Base-by-base conservation (phyloP, 2,888 invertebrate genomes). In the Platypus cylindrus region DNA sequence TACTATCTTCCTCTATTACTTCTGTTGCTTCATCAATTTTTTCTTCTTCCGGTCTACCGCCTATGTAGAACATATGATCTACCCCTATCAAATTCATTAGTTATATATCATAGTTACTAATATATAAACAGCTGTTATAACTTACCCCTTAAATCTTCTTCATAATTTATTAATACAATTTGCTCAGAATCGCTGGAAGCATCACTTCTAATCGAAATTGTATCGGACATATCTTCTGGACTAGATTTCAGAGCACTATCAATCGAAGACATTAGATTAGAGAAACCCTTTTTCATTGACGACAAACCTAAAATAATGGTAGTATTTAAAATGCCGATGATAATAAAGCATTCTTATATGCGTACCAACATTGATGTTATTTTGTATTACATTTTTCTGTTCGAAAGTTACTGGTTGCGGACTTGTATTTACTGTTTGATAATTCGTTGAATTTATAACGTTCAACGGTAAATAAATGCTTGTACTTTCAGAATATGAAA, bases 111-210 rank as follows among this genome's bases (percentile, higher is more conserved):
- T 17, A 29, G 17, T 25, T 13, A 3, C 20, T 7, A 11, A 15
- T 9, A 15, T 30, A 30, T 15, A 5, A 4, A 15, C 5, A 30
- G n/a, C 4, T 16, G n/a, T 30, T 9, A 7, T 24, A 24, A 20
- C 30, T 12, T 24, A 40, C 40, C 43, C 27, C 40, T 34, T 1
- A 74, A 70, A 40, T 78, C 78, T n/a, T 47, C 43, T 32, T 51
- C 75, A 46, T 79, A 66, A n/a, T 70, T 73, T 1, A 84, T 72
- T 28, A 80, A 71, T n/a, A 85, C 75, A 55, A 78, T 87, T 48
- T 83, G 79, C 51, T 86, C 86, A 44, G 86, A 87, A 63, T 91
- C 91, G 0, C 85, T 86, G 47, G 84, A 86, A 20, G 78, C 77
- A 41, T 89, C 89, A 46, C 87, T 87, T 47, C 75, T 70, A 48